Evolutionary conservation across 2,113 vertebrate species (phyloP).

Genomic region (Martes martes): DNA sequence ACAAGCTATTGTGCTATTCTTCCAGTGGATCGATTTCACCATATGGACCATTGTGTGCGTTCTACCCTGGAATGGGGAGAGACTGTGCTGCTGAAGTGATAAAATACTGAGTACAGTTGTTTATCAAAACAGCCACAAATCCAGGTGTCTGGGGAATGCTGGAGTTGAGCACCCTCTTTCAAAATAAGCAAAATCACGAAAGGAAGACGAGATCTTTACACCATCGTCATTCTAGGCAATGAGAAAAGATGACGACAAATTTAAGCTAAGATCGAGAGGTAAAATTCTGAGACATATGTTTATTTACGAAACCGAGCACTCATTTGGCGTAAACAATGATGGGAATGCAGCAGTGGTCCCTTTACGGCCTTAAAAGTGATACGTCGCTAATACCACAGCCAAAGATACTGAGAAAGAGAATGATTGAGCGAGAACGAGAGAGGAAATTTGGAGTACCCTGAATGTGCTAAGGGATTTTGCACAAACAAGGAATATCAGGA

Average conservation of each 20-base stretch:
- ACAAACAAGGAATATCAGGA: background rate
- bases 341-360: background rate
- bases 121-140: conserved; percentile 5
- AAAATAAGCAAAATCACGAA: background rate
- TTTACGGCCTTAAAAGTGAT: background rate
- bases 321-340: background rate
- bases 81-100: background rate
- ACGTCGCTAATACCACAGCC: background rate
- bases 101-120: background rate
- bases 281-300: background rate
- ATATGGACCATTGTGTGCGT: background rate
- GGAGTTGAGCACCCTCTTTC: background rate
- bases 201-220: background rate
- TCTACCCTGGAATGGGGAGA: background rate
- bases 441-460: background rate
- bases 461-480: background rate
- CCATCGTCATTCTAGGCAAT: background rate
- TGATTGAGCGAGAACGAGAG: background rate
- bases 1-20: background rate
- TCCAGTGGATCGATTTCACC: background rate
- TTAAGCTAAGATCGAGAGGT: background rate
- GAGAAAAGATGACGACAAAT: background rate
- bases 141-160: background rate
- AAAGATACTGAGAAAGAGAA: background rate
- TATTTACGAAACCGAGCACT: background rate